Percentiles rank a stretch among this genome's conserved stretches.
These are phyloP conservation scores for Tringa solitaria DNA, from an alignment of 2,113 vertebrate species.

Conservation along the genomic window DNA sequence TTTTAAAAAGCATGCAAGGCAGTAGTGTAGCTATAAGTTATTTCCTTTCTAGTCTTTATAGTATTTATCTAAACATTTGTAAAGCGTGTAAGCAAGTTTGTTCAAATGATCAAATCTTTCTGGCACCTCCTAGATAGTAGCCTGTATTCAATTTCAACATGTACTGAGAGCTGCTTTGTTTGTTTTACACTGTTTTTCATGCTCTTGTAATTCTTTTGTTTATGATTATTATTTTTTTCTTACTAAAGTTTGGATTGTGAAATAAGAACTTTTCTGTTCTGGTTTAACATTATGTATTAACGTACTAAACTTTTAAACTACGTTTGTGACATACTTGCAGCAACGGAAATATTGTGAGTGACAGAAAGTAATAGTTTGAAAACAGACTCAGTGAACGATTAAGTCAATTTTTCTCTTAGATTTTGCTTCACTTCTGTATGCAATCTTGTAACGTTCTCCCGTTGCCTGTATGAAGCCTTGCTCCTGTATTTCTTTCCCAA, in stretches of 20 bases:
- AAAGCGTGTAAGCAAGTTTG: not conserved
- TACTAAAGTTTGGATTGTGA: not conserved
- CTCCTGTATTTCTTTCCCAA: not conserved
- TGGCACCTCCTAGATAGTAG: not conserved
- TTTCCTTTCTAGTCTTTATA: not conserved
- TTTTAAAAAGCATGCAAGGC: not conserved
- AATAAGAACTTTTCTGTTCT: not conserved
- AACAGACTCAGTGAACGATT: not conserved
- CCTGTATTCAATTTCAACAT: not conserved
- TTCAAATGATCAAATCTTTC: not conserved
- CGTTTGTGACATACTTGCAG: no score
- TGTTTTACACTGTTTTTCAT: not conserved
- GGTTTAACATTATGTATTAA: not conserved
- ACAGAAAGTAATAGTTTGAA: not conserved
- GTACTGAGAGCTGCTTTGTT: not conserved
- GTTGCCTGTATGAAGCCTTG: not conserved
- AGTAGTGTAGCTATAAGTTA: not conserved
- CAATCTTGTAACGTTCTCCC: not conserved
- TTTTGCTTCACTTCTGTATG: not conserved
- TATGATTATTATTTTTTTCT: not conserved
- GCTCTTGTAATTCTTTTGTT: not conserved
- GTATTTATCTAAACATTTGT: not conserved
- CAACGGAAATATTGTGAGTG: not conserved
- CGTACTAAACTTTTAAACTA: not conserved
- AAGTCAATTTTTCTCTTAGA: not conserved